phyloP scores from a whole-genome alignment of 2,888 invertebrate species.

The Dasysyrphus albostriatus region DNA sequence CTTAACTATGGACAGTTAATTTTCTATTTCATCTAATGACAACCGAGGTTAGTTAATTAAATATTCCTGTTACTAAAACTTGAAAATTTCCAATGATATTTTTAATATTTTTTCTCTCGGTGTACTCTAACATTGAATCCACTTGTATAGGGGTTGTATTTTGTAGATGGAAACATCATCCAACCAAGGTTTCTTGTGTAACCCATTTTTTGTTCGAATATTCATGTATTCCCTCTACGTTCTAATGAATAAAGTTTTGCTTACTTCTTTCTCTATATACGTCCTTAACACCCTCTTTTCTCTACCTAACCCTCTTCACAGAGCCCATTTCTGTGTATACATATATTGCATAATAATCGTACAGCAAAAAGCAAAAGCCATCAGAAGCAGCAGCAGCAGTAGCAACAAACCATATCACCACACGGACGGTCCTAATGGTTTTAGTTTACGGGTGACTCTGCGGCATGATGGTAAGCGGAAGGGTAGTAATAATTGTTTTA shows the following conservation, averaged over 20 bases:
- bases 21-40: too few species aligned
- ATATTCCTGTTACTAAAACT: too few species aligned
- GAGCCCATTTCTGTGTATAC: slow-evolving; percentile 11
- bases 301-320: slow-evolving; percentile 1
- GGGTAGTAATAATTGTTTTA: slow-evolving; percentile 68
- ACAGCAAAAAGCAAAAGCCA: slow-evolving; percentile 36
- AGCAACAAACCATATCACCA: slow-evolving; percentile 62
- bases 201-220: slow-evolving; percentile 64
- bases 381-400: slow-evolving; percentile 23
- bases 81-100: background rate
- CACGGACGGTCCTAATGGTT: slow-evolving; percentile 14
- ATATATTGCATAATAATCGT: slow-evolving; percentile 68
- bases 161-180: slow-evolving; percentile 16
- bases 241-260: slow-evolving; percentile 71
- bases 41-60: too few species aligned
- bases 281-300: slow-evolving; percentile 14
- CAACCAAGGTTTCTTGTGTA: slow-evolving; percentile 64
- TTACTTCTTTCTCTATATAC: background rate
- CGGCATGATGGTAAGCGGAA: slow-evolving; percentile 12
- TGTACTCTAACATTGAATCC: slow-evolving; percentile 36
- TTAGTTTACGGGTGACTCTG: background rate
- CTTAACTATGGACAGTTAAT: too few species aligned
- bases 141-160: slow-evolving; percentile 1
- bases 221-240: slow-evolving; percentile 70
- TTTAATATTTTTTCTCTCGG: slow-evolving; percentile 4